phyloP scores from a whole-genome alignment of 2,797 vertebrate species.

The Xiphophorus birchmanni region DNA sequence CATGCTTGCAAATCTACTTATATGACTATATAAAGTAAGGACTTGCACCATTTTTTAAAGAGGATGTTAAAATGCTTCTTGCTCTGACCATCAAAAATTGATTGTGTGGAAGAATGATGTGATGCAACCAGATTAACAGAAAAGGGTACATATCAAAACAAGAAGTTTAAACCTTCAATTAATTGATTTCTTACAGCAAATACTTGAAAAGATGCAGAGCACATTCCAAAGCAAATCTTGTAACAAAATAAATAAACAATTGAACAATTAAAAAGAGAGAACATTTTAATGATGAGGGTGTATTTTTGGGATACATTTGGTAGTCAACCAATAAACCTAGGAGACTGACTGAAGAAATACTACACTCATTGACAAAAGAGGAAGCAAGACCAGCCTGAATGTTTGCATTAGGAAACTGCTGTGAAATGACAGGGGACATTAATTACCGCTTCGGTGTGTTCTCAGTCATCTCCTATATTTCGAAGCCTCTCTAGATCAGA shows the following conservation, averaged over 20 bases:
- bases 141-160: neutral
- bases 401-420: conserved; percentile 22
- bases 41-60: conserved; percentile 4
- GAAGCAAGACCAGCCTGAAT: conserved; percentile 30
- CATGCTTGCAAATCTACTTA: neutral
- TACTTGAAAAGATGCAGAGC: neutral
- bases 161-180: neutral
- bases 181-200: neutral
- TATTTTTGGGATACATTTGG: neutral
- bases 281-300: neutral
- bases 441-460: conserved; percentile 38
- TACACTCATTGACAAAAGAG: conserved; percentile 11
- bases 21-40: neutral
- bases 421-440: conserved; percentile 46
- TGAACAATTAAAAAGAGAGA: neutral
- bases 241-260: neutral
- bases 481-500: conserved; percentile 61
- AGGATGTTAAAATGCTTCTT: conserved; percentile 1
- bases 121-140: neutral
- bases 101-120: conserved; percentile 1
- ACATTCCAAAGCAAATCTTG: neutral
- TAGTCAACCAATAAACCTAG: neutral
- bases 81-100: neutral
- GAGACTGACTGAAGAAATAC: conserved; percentile 12
- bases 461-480: conserved; percentile 46